Evolutionary conservation across 2,113 vertebrate genomes (phyloP).

Genomic region (Ptilorrhoa leucosticta): DNA sequence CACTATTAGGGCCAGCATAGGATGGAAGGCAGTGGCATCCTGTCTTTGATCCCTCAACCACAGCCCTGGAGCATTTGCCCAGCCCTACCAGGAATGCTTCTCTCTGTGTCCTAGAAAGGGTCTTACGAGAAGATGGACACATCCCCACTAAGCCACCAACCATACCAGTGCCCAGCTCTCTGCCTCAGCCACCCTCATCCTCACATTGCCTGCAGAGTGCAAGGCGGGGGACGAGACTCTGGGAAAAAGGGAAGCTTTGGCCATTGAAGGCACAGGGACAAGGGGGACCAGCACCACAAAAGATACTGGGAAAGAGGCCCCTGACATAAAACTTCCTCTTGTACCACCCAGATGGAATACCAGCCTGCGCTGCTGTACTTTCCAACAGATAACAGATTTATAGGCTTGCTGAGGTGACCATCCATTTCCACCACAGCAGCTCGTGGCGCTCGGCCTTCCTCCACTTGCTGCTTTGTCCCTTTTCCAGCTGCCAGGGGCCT

Average conservation of each 20-base stretch:
- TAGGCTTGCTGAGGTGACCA: not conserved
- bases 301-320: not conserved
- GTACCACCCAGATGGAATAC: not conserved
- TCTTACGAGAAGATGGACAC: not conserved
- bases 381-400: not conserved
- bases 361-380: not conserved
- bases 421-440: not conserved
- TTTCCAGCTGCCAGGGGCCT: not conserved
- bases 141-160: not conserved
- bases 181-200: not conserved
- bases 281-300: not conserved
- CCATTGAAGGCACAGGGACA: not conserved
- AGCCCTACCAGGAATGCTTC: not conserved
- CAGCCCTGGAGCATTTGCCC: not conserved
- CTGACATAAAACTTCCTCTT: not conserved
- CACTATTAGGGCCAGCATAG: not conserved
- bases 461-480: not conserved
- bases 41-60: not conserved
- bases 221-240: not conserved
- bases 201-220: not conserved
- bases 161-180: not conserved
- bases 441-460: not conserved
- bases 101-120: not conserved
- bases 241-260: not conserved
- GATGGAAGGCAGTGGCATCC: not conserved